A percentile compares a stretch with the other conserved stretches of the same genome.
Evolutionary conservation across 1,140 invertebrate species (phyloP).

Genomic region (Scaptomyza graminum): DNA sequence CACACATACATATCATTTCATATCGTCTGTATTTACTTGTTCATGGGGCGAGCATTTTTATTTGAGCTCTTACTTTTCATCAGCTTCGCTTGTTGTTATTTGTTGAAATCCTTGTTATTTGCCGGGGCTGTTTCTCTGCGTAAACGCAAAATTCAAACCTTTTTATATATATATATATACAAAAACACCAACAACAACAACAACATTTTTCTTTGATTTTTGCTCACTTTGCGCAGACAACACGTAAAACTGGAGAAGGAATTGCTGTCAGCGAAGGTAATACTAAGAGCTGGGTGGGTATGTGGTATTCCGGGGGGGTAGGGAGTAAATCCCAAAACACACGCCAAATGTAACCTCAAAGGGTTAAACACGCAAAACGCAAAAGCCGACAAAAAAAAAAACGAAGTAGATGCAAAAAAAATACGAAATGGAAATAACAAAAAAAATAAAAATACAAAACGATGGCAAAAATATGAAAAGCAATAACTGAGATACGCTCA

Average conservation of each 20-base stretch:
- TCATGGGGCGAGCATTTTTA: constrained; percentile 53
- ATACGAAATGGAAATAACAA: constrained; percentile 7
- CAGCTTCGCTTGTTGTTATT: constrained; percentile 52
- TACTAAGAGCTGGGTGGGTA: too few relatives aligned
- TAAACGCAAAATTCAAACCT: constrained; percentile 72
- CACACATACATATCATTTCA: constrained; percentile 10
- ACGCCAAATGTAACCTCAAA: constrained; percentile 82
- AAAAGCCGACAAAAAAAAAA: constrained; percentile 72
- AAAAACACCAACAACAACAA: too few relatives aligned
- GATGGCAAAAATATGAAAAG: constrained; percentile 69
- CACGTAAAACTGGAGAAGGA: constrained; percentile 14
- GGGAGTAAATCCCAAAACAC: constrained; percentile 52
- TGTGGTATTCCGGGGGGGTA: not conserved
- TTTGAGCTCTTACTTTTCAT: constrained; percentile 77
- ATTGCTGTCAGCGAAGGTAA: constrained; percentile 12
- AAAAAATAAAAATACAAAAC: constrained; percentile 57
- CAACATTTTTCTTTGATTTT: constrained; percentile 24
- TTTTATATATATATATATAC: constrained; percentile 34
- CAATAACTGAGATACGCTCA: constrained; percentile 60
- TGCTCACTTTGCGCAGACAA: constrained; percentile 57
- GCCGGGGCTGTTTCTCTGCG: constrained; percentile 61
- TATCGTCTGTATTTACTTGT: constrained; percentile 35
- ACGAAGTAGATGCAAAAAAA: constrained; percentile 33
- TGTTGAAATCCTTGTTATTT: constrained; percentile 72
- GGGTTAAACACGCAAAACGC: constrained; percentile 81